Conservation (phyloP, 2,113 vertebrate genomes). For the Colossoma macropomum region DNA sequence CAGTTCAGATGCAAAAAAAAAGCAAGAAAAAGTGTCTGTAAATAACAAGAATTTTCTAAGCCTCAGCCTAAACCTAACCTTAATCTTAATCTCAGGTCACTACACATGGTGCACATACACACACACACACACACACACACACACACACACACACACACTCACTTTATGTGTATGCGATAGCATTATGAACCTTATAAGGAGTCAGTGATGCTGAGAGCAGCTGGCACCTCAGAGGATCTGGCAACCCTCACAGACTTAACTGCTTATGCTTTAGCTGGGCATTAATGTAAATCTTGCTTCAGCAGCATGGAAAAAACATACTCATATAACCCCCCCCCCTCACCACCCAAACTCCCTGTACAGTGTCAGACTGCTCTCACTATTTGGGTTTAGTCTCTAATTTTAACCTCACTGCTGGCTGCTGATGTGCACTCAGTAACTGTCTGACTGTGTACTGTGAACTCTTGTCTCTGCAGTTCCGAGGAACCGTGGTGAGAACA, state of each 20-base stretch:
- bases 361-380: background rate
- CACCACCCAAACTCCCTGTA: background rate
- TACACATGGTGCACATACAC: slow-evolving; percentile 12
- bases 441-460: background rate
- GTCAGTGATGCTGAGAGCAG: background rate
- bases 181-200: slow-evolving; percentile 25
- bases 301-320: background rate
- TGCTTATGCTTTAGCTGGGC: background rate
- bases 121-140: slow-evolving; percentile 18
- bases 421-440: too few relatives aligned
- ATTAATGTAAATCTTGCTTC: background rate
- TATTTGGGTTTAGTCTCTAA: background rate
- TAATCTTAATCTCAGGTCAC: too few relatives aligned
- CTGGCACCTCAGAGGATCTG: slow-evolving; percentile 28
- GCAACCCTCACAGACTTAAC: slow-evolving; percentile 20
- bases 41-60: too few relatives aligned
- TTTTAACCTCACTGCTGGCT: too few relatives aligned
- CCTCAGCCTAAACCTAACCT: too few relatives aligned
- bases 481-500: slow-evolving; percentile 80
- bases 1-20: too few relatives aligned
- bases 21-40: too few relatives aligned
- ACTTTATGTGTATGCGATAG: background rate
- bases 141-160: slow-evolving; percentile 27
- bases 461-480: slow-evolving; percentile 79
- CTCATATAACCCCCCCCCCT: background rate